Evolutionary conservation across 35 echinoderm and acorn worm species (phyloP), one percentile per base, ranked within the genome.

Genomic region (Holothuria glaberrima): DNA sequence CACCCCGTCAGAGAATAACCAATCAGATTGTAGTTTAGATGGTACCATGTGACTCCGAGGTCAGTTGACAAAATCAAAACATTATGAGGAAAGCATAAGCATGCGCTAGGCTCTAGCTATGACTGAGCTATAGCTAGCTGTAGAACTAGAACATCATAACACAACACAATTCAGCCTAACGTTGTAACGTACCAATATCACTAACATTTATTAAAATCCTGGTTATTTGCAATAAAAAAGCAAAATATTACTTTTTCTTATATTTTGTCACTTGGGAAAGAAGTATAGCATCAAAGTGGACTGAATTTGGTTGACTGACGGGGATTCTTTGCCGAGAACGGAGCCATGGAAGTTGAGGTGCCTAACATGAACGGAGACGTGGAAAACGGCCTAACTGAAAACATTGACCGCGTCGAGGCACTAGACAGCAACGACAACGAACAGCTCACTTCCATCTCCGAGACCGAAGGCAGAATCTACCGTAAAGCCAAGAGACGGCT

Each of bases 401-500:
- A 59, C 73, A 35, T 24, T 17, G 69, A 90, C 54, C 48, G 63
- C 73, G 80, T 65, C 54, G 91, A 90, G 80, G 86, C 44, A 57
- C 86, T 81, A 74, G 91, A 96, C 91, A 79, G 60, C 82, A 97
- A 97, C 86, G 93, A 94, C 79, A 94, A 94, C 60, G 86, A 90
- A 86, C 90, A 65, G 68, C 89, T 72, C 62, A 78, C 89, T 90
- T 89, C 87, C 81, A 71, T 87, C 90, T 89, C 92, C 86, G 80
- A 52, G 44, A 30, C 74, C 87, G 88, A 99, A 48, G 97, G 68
- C 72, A 94, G 93, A 95, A 91, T 95, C 88, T 94, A 82, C 91
- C 94, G 94, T 71, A 99, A 99, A 60, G 93, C 97, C 24, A 99
- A 99, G 86, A 92, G 93, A 64, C 92, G 97, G 76, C 68, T 99